These are phyloP conservation scores for Equus przewalskii DNA, from an alignment of 2,113 vertebrate genomes.

Conservation along the genomic window DNA sequence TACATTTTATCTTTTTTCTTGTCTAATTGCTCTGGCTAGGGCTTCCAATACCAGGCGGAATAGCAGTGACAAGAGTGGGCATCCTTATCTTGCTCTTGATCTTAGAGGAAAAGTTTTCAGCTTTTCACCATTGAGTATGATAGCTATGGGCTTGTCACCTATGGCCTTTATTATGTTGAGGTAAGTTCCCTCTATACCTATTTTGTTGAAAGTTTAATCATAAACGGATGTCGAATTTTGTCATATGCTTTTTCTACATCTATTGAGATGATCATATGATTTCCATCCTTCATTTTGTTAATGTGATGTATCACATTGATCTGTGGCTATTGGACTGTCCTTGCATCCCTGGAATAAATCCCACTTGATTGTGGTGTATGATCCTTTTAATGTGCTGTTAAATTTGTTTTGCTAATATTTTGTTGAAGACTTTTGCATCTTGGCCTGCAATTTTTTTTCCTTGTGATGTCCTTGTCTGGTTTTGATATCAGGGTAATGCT, in stretches of 20 bases:
- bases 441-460: background rate
- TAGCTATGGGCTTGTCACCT: background rate
- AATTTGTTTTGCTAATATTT: background rate
- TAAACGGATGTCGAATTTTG: background rate
- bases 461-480: background rate
- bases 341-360: background rate
- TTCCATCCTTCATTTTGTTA: background rate
- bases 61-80: background rate
- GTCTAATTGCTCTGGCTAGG: background rate
- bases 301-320: background rate
- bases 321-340: background rate
- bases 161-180: background rate
- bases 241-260: background rate
- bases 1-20: background rate
- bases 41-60: background rate
- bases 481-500: background rate
- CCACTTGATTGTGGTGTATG: background rate
- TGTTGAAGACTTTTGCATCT: background rate
- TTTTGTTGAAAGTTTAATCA: background rate
- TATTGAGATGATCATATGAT: background rate
- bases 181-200: background rate
- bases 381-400: background rate
- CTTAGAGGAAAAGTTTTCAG: background rate
- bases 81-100: background rate
- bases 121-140: background rate